A percentile compares a stretch with the other conserved stretches of the same genome.
These are phyloP conservation scores for Gastrophryne carolinensis DNA, from an alignment of 2,797 vertebrate genomes.

Conservation along the genomic window DNA sequence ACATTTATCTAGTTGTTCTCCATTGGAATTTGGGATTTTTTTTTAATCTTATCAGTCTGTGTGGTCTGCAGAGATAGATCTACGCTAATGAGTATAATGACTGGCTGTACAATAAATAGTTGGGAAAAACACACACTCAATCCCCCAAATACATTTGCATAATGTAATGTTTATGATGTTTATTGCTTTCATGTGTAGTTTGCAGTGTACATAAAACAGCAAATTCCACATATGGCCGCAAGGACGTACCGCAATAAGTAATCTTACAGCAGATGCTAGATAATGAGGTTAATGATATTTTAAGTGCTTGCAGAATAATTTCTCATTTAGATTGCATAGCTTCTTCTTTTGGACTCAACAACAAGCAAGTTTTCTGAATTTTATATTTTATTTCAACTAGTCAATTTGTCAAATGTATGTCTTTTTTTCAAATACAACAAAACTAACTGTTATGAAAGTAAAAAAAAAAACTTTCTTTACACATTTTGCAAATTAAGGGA, in stretches of 20 bases:
- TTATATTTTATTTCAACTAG: slow-evolving; percentile 11
- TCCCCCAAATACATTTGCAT: slow-evolving; percentile 23
- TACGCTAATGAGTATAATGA: slow-evolving; percentile 7
- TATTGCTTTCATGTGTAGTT: slow-evolving; percentile 40
- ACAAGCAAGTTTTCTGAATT: background rate
- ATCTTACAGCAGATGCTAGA: slow-evolving; percentile 35
- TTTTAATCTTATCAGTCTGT: background rate
- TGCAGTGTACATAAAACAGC: slow-evolving; percentile 2
- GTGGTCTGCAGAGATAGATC: slow-evolving; percentile 7
- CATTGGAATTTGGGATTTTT: background rate
- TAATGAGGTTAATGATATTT: slow-evolving; percentile 46
- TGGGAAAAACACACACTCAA: background rate
- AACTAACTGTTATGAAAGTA: background rate
- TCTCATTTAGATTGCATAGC: slow-evolving; percentile 36
- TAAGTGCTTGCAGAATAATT: slow-evolving; percentile 38
- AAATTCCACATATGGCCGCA: slow-evolving; percentile 25
- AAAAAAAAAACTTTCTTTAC: no score
- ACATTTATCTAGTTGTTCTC: background rate
- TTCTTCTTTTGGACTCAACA: slow-evolving; percentile 26
- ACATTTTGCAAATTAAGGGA: no score
- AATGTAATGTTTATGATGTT: slow-evolving; percentile 39
- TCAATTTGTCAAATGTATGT: background rate
- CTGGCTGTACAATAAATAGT: slow-evolving; percentile 12
- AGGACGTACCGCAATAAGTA: slow-evolving; percentile 18
- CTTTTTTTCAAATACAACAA: background rate